Base-by-base conservation (phyloP, 2,888 invertebrate species). In the Itoplectis maculator region DNA sequence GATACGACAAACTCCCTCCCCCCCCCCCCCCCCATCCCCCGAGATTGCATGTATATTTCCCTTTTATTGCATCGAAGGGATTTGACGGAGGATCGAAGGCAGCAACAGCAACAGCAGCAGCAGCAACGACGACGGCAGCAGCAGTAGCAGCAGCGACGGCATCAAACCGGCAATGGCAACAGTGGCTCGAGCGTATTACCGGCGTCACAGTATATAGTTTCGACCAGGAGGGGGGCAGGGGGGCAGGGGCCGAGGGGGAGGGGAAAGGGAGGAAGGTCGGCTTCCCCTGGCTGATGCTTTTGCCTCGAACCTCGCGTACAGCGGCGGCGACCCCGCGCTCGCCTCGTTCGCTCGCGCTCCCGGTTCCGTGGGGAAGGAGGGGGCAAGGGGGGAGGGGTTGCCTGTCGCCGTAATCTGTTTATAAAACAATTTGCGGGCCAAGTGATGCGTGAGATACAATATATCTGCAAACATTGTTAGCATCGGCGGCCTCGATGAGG, bases 391-490 rank as follows among this genome's bases (percentile, higher is more conserved):
- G n/a, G n/a, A n/a, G 91, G 93, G 91, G 92, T 93, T 93, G 93
- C 93, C 92, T 91, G 93, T 93, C 92, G 94, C 94, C 94, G 94
- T 96, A 96, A 96, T 96, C 96, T 95, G 95, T 95, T 96, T 96
- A 96, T 95, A 95, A 95, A 95, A 95, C 96, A 96, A 96, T 96
- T 96, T 96, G 95, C 95, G 94, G 94, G 94, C 94, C 94, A 94
- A 94, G 93, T 95, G 95, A 95, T 95, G 95, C 96, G 95, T 95
- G 95, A 92, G 92, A 93, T 91, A 92, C 92, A 92, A 93, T 93
- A 92, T 92, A 92, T 93, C 92, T 92, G 90, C 92, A 93, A 93
- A 93, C 92, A 92, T 92, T 92, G 93, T 92, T 93, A 93, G 91
- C 92, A 92, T 93, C 92, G 92, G 90, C 92, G 91, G 82, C 91